These are phyloP conservation scores for Aplochiton taeniatus DNA, from an alignment of 2,797 vertebrate species.

Conservation along the genomic window DNA sequence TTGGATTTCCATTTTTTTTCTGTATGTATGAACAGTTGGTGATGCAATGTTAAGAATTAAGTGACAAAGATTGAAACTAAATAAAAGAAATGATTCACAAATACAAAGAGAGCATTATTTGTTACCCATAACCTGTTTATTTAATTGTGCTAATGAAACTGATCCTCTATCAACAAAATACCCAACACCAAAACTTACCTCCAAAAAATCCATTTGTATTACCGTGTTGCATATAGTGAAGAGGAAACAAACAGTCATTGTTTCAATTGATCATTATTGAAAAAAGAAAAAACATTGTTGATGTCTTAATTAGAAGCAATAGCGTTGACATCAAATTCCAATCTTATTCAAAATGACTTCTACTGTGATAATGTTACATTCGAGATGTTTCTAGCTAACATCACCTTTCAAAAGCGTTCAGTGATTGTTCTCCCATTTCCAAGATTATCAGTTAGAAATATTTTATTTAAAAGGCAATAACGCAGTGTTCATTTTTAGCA, in stretches of 20 bases:
- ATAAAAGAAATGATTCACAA: slow-evolving; percentile 1
- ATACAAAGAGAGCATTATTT: slow-evolving; percentile 5
- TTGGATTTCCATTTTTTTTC: too few species aligned
- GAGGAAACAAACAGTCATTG: slow-evolving; percentile 62
- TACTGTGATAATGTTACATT: slow-evolving; percentile 65
- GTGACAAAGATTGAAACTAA: neutral
- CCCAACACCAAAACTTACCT: slow-evolving; percentile 58
- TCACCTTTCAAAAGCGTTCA: slow-evolving; percentile 62
- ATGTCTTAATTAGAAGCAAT: neutral
- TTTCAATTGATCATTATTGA: slow-evolving; percentile 50
- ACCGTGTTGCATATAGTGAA: slow-evolving; percentile 65
- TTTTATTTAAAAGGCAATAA: slow-evolving; percentile 72
- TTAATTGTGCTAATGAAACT: slow-evolving; percentile 62
- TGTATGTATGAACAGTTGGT: too few species aligned
- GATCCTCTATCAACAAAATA: slow-evolving; percentile 64
- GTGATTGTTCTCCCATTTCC: slow-evolving; percentile 67
- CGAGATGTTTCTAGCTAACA: slow-evolving; percentile 65
- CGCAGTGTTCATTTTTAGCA: slow-evolving; percentile 74
- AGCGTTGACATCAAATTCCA: slow-evolving; percentile 31
- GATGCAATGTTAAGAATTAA: neutral
- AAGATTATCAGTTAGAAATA: slow-evolving; percentile 63
- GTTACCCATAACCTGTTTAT: slow-evolving; percentile 67
- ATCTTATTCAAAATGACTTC: slow-evolving; percentile 61
- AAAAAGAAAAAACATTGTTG: slow-evolving; percentile 57
- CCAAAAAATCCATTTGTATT: slow-evolving; percentile 60